Evolutionary conservation across 2,113 vertebrate species (phyloP), one percentile per base, ranked within the genome.

Genomic region (Loxodonta africana): DNA sequence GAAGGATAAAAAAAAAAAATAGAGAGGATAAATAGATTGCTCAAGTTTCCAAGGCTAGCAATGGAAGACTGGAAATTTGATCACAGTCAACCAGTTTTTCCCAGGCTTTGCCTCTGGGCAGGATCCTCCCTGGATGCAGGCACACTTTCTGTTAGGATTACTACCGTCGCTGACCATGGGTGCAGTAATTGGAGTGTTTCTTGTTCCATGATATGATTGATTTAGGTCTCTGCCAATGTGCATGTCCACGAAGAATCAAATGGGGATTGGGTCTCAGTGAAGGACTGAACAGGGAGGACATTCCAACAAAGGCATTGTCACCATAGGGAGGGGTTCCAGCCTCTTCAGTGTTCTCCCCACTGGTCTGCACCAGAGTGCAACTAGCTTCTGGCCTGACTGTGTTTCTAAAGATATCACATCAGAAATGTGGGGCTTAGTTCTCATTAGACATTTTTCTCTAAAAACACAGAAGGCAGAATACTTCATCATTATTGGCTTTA

Each of bases 241-340:
- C 0, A 37, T 15, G 25, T 26, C 28, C n/a, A 62, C 5, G 18
- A 37, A 94, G 7, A 93, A 51, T 53, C n/a, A 85, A 71, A 5
- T 41, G 51, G 73, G 15, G 2, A 3, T 0, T 73, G 53, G 5
- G 78, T 30, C 14, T 71, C 82, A 57, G 18, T 25, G 44, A 83
- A 77, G 23, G 3, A 21, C 21, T 48, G 0, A 51, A 69, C 0
- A 44, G 46, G 0, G 2, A 63, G 0, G 2, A 8, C 69, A 12
- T n/a, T 33, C 15, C 26, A 46, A 26, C 4, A 80, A 48, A 11
- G n/a, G 8, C 8, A 37, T 8, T 11, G 14, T 53, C 44, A 51
- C 44, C 28, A 26, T 11, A 18, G 1, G 0, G 10, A 26, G 17
- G 1, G 26, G 9, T 28, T 48, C 10, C 3, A 1, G 11, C 5